Conservation (phyloP, 2,113 vertebrate genomes). For the Probosciger aterrimus region DNA sequence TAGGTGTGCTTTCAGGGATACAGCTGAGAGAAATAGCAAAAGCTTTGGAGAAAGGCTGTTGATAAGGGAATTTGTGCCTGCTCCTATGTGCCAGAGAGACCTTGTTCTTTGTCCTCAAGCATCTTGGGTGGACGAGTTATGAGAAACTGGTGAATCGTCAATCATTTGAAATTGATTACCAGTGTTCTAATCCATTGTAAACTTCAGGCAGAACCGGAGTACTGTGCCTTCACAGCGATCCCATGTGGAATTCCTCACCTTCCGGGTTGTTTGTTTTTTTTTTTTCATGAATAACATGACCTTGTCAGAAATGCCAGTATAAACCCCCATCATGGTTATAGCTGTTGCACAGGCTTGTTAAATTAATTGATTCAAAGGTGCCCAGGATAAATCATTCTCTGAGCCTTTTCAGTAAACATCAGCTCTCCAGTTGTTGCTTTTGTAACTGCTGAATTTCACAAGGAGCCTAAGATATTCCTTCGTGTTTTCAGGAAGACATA, state of each 20-base stretch:
- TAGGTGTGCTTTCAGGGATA: background rate
- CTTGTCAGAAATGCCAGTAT: background rate
- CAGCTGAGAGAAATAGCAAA: background rate
- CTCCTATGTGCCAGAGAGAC: background rate
- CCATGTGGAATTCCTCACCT: background rate
- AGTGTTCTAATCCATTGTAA: background rate
- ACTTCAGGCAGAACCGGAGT: background rate
- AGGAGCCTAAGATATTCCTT: background rate
- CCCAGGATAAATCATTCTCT: background rate
- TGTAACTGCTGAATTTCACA: background rate
- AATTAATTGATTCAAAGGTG: background rate
- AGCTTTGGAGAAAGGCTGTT: background rate
- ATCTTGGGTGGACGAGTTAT: accelerated
- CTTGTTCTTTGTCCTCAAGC: background rate
- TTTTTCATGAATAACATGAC: background rate
- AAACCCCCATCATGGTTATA: accelerated
- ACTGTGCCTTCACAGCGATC: background rate
- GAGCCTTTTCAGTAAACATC: background rate
- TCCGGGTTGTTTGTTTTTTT: background rate
- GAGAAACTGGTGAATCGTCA: background rate
- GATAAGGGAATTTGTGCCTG: background rate
- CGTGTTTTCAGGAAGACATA: background rate
- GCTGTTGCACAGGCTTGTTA: background rate
- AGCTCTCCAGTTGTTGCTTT: background rate
- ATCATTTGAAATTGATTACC: background rate